Conservation (phyloP, 2,797 vertebrate genomes). For the Acipenser transmontanus region DNA sequence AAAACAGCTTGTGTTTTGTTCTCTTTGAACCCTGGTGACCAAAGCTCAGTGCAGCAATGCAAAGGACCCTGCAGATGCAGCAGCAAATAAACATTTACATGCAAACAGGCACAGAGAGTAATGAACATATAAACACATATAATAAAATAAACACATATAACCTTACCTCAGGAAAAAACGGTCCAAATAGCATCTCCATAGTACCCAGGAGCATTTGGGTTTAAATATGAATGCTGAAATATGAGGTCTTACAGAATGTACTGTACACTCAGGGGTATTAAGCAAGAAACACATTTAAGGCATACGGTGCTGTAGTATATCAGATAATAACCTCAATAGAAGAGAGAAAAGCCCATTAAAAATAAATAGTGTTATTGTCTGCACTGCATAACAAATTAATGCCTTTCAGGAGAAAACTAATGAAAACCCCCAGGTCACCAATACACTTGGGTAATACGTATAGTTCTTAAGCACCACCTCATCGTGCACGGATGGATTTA, state of each 20-base stretch:
- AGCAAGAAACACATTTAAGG: too few relatives aligned
- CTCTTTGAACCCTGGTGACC: not conserved
- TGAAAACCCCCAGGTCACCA: not conserved
- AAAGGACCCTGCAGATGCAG: not conserved
- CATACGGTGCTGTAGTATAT: not conserved
- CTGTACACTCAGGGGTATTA: too few relatives aligned
- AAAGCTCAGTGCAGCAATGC: not conserved
- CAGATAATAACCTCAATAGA: not conserved
- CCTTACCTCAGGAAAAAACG: too few relatives aligned
- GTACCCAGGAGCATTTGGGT: not conserved
- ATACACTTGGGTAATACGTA: not conserved
- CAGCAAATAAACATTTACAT: not conserved
- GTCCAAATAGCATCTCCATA: not conserved
- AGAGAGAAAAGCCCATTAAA: not conserved
- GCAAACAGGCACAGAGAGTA: not conserved
- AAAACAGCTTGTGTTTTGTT: slow-evolving; percentile 5
- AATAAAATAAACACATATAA: too few relatives aligned
- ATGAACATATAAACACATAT: too few relatives aligned
- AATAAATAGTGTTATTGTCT: slow-evolving; percentile 6
- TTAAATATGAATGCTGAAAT: not conserved
- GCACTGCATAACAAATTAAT: slow-evolving; percentile 5
- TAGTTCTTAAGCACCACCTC: not conserved
- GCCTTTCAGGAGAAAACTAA: not conserved
- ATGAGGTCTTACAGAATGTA: too few relatives aligned
- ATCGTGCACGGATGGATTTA: not conserved